phyloP scores from a whole-genome alignment of 2,888 invertebrate species.

The Lysandra bellargus region DNA sequence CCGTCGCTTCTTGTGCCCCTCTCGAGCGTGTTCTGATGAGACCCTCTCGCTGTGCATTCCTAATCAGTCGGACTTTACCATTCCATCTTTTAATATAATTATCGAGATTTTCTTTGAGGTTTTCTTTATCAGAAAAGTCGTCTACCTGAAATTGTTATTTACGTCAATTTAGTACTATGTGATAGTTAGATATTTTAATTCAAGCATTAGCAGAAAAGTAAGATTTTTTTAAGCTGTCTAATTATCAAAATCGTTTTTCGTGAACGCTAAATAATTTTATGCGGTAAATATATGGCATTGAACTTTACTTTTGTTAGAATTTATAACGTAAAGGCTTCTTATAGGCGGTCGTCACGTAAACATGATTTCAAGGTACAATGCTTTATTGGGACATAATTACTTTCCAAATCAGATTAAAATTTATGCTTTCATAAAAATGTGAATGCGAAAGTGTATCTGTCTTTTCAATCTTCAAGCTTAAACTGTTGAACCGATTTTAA shows the following conservation, averaged over 20 bases:
- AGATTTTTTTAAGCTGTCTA: background rate
- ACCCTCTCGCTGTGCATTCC: conserved; percentile 94
- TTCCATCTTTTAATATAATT: conserved; percentile 91
- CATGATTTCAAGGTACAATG: background rate
- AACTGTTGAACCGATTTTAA: too few relatives aligned
- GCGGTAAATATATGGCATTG: background rate
- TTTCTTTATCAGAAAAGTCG: conserved; percentile 93
- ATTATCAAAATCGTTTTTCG: background rate
- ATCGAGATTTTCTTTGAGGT: conserved; percentile 91
- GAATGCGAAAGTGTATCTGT: too few relatives aligned
- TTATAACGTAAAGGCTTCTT: background rate
- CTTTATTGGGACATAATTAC: background rate
- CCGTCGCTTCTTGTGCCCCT: conserved; percentile 94
- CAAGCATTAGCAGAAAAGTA: too few relatives aligned
- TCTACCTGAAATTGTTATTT: conserved; percentile 78
- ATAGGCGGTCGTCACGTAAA: background rate
- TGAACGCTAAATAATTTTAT: background rate
- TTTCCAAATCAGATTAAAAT: too few relatives aligned
- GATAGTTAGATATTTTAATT: background rate
- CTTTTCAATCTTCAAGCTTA: too few relatives aligned
- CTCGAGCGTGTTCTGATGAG: conserved; percentile 95
- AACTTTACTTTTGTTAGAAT: background rate
- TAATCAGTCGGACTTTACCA: conserved; percentile 93
- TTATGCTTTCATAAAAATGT: too few relatives aligned
- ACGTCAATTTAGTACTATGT: background rate